These are phyloP conservation scores for Drosophila quadrilineata DNA, from an alignment of 1,140 invertebrate genomes.

Conservation along the genomic window DNA sequence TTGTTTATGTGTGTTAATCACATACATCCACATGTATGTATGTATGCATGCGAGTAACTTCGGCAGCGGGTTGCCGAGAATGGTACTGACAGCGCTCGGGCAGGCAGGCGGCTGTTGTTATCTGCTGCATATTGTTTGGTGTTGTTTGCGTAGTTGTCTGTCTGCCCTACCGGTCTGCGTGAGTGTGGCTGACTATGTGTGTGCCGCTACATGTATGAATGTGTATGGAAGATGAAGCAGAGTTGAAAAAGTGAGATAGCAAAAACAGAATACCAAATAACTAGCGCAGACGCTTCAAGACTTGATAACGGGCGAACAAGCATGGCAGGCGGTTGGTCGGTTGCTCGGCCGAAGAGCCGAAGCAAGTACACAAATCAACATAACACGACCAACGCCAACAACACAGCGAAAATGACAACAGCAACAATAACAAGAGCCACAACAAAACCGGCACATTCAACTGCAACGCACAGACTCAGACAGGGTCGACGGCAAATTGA, in stretches of 20 bases:
- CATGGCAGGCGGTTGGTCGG: conserved; percentile 12
- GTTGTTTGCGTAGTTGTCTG: conserved; percentile 74
- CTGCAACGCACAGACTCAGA: conserved; percentile 50
- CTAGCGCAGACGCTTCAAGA: conserved; percentile 66
- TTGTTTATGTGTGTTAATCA: background rate
- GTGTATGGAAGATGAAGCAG: conserved; percentile 56
- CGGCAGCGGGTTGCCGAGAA: conserved; percentile 6
- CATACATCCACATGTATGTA: conserved; percentile 3
- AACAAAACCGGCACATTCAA: conserved; percentile 69
- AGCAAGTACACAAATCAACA: conserved; percentile 71
- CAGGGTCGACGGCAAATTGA: conserved; percentile 23
- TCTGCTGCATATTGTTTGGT: conserved; percentile 77
- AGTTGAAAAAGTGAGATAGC: conserved; percentile 56
- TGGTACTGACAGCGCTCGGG: background rate
- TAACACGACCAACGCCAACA: conserved; percentile 77
- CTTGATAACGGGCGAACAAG: conserved; percentile 39
- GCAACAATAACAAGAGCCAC: conserved; percentile 20
- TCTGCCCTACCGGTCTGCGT: too few species aligned
- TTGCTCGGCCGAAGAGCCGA: conserved; percentile 27
- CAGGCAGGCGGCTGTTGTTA: conserved; percentile 51
- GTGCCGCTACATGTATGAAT: conserved; percentile 8
- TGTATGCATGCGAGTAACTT: conserved; percentile 17
- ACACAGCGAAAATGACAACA: too few species aligned
- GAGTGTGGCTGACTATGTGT: conserved; percentile 15
- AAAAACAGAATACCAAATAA: conserved; percentile 63